Evolutionary conservation across 2,113 vertebrate species (phyloP).

Genomic region (Callipepla squamata): DNA sequence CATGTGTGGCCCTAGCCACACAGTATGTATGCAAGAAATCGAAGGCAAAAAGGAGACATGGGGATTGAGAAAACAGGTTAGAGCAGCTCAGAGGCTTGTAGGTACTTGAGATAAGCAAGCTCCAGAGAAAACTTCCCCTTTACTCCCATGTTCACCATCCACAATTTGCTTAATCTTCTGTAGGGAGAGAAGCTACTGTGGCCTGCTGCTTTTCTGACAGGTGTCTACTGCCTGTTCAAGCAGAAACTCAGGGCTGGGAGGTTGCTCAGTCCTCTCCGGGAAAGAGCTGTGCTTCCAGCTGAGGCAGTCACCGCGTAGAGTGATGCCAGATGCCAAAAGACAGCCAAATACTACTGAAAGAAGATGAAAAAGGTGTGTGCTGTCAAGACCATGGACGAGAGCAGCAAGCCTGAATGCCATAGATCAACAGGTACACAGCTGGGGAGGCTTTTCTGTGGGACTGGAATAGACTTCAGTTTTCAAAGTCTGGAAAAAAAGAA

Average conservation of each 20-base stretch:
- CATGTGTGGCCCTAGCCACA: neutral
- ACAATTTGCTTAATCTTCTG: neutral
- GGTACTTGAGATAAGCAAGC: neutral
- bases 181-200: neutral
- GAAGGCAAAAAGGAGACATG: conserved; percentile 15
- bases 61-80: conserved; percentile 23
- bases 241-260: neutral
- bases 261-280: neutral
- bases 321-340: neutral
- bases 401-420: neutral
- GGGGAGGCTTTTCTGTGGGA: neutral
- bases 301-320: neutral
- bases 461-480: neutral
- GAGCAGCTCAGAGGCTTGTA: neutral
- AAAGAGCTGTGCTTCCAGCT: neutral
- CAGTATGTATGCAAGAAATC: conserved; percentile 32
- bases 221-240: neutral
- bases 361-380: neutral
- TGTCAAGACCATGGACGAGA: neutral
- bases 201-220: neutral
- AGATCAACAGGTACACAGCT: rapidly evolving
- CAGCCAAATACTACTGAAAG: neutral
- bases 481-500: neutral
- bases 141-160: neutral
- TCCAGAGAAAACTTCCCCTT: neutral